phyloP scores from a whole-genome alignment of 2,888 invertebrate genomes.

The Cephonodes hylas region DNA sequence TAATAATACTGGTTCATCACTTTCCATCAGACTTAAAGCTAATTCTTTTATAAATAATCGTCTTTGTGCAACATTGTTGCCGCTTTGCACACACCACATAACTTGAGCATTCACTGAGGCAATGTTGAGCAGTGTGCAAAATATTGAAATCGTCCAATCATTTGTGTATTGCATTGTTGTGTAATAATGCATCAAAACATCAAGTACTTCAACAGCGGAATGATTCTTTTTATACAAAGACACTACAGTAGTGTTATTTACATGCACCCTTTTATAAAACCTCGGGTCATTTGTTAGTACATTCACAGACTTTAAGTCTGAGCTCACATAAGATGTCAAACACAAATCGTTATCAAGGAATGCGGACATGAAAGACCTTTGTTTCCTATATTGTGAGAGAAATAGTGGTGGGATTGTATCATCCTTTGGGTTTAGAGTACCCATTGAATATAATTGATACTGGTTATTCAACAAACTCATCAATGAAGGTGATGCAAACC shows the following conservation, averaged over 20 bases:
- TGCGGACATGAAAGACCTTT: constrained; percentile 52
- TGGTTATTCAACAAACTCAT: constrained; percentile 51
- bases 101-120: constrained; percentile 72
- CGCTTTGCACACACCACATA: constrained; percentile 57
- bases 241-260: constrained; percentile 49
- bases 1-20: constrained; percentile 30
- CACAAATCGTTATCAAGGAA: constrained; percentile 56
- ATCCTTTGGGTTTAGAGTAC: constrained; percentile 54
- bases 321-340: constrained; percentile 58
- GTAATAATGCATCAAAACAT: constrained; percentile 71
- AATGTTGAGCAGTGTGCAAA: constrained; percentile 68
- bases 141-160: constrained; percentile 67
- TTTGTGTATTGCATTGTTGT: constrained; percentile 71
- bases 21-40: constrained; percentile 54
- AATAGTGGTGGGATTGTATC: constrained; percentile 65
- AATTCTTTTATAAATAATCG: constrained; percentile 62
- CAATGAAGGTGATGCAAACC: constrained; percentile 57
- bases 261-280: constrained; percentile 56
- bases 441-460: constrained; percentile 54
- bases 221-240: constrained; percentile 64
- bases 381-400: constrained; percentile 52
- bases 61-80: constrained; percentile 42
- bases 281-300: constrained; percentile 62
- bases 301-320: constrained; percentile 54
- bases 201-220: constrained; percentile 62